A percentile compares a stretch with the other conserved stretches of the same genome.
Conservation (phyloP, 2,797 vertebrate genomes). For the Telmatherina bonti region DNA sequence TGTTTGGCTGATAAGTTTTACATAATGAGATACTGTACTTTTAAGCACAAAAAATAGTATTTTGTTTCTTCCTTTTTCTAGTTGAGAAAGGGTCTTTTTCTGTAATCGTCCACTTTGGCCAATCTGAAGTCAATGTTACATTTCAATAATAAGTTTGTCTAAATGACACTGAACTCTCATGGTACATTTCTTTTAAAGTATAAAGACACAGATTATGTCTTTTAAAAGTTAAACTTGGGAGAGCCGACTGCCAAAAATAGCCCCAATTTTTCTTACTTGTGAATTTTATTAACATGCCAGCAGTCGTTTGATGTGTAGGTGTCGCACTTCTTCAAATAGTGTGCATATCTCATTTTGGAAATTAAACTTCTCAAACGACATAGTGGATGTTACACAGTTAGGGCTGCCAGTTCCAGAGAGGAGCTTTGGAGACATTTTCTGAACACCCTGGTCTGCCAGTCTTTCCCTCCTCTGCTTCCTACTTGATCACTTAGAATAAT, state of each 20-base stretch:
- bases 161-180: not conserved
- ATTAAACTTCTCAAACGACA: slow-evolving; percentile 67
- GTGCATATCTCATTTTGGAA: slow-evolving; percentile 58
- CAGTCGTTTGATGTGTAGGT: slow-evolving; percentile 56
- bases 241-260: slow-evolving; percentile 6
- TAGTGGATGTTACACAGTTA: slow-evolving; percentile 62
- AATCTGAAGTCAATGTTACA: slow-evolving; percentile 3
- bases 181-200: not conserved
- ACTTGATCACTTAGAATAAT: slow-evolving; percentile 73
- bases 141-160: not conserved
- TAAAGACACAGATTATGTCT: not conserved
- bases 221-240: slow-evolving; percentile 21
- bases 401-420: slow-evolving; percentile 65
- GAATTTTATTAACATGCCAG: slow-evolving; percentile 39
- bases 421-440: slow-evolving; percentile 67
- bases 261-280: slow-evolving; percentile 19
- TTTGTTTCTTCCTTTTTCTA: too few species aligned
- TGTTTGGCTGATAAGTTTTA: not conserved
- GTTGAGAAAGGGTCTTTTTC: too few species aligned
- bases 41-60: too few species aligned
- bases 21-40: too few species aligned
- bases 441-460: slow-evolving; percentile 67
- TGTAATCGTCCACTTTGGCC: not conserved
- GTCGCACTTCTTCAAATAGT: slow-evolving; percentile 51
- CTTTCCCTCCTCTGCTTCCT: slow-evolving; percentile 62